Evolutionary conservation across 64 coral and sea anemone genomes (phyloP).

Genomic region (Orbicella faveolata): DNA sequence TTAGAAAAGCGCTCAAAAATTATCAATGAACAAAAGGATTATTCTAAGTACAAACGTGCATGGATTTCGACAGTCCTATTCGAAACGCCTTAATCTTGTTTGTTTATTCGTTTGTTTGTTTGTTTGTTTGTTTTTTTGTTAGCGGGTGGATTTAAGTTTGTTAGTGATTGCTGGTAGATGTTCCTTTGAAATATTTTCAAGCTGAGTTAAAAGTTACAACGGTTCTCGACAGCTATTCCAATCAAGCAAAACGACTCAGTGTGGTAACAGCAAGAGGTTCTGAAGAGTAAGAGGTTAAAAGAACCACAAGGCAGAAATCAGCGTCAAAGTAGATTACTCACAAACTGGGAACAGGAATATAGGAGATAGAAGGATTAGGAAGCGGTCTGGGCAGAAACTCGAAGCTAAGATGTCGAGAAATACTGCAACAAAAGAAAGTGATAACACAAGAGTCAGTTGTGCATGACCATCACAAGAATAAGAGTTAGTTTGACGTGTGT

Average conservation of each 20-base stretch:
- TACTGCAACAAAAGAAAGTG: slow-evolving; percentile 27
- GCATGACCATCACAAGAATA: background rate
- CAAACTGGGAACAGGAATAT: slow-evolving; percentile 39
- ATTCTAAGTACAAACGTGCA: too few species aligned
- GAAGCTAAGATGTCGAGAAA: slow-evolving; percentile 64
- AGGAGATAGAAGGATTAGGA: slow-evolving; percentile 24
- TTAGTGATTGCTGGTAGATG: too few species aligned
- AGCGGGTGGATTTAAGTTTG: too few species aligned
- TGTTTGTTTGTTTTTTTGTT: too few species aligned
- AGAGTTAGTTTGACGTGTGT: background rate
- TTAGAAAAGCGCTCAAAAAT: background rate
- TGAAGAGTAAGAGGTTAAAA: background rate
- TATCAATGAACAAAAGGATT: background rate
- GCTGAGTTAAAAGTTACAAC: background rate
- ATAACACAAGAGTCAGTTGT: slow-evolving; percentile 7
- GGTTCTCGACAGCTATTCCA: background rate
- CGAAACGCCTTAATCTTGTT: too few species aligned
- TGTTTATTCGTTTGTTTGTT: too few species aligned
- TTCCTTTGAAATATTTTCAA: background rate
- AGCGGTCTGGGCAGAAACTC: slow-evolving; percentile 54
- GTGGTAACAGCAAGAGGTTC: background rate
- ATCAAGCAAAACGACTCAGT: background rate
- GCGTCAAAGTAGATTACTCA: background rate
- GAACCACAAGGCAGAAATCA: background rate
- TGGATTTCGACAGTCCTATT: too few species aligned